Evolutionary conservation across 2,888 invertebrate species (phyloP).

Genomic region (Sympetrum striolatum): DNA sequence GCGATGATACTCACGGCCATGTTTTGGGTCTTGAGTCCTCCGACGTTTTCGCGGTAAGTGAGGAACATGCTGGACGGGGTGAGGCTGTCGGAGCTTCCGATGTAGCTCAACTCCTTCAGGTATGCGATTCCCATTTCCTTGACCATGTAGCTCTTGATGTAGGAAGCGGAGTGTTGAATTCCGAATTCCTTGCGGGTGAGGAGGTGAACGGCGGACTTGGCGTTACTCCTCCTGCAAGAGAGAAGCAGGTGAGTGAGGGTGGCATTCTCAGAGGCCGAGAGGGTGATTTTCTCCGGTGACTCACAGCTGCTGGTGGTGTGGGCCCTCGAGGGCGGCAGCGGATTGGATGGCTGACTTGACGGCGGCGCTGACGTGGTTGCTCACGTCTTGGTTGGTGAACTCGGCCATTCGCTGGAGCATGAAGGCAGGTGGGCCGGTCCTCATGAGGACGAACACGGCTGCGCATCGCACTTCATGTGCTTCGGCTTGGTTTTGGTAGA

Average conservation of each 20-base stretch:
- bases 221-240: conserved; percentile 57
- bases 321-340: conserved; percentile 62
- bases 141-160: conserved; percentile 50
- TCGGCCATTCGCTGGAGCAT: conserved; percentile 76
- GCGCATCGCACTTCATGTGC: conserved; percentile 70
- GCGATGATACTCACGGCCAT: conserved; percentile 50
- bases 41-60: conserved; percentile 53
- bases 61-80: conserved; percentile 62
- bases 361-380: conserved; percentile 70
- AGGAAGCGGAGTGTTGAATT: conserved; percentile 51
- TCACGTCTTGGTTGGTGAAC: conserved; percentile 70
- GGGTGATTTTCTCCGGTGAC: conserved; percentile 50
- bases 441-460: conserved; percentile 69
- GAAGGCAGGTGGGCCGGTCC: conserved; percentile 65
- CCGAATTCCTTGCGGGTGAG: conserved; percentile 56
- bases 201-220: conserved; percentile 58
- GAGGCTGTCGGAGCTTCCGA: conserved; percentile 66
- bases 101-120: conserved; percentile 58
- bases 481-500: conserved; percentile 72
- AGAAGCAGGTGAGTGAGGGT: neutral
- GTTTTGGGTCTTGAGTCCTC: conserved; percentile 55
- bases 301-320: conserved; percentile 63
- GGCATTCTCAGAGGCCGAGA: neutral
- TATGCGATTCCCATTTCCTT: conserved; percentile 59
- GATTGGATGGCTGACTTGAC: conserved; percentile 69